These are phyloP conservation scores for Pyrocephalus nanus DNA, from an alignment of 2,797 vertebrate species.

Conservation along the genomic window DNA sequence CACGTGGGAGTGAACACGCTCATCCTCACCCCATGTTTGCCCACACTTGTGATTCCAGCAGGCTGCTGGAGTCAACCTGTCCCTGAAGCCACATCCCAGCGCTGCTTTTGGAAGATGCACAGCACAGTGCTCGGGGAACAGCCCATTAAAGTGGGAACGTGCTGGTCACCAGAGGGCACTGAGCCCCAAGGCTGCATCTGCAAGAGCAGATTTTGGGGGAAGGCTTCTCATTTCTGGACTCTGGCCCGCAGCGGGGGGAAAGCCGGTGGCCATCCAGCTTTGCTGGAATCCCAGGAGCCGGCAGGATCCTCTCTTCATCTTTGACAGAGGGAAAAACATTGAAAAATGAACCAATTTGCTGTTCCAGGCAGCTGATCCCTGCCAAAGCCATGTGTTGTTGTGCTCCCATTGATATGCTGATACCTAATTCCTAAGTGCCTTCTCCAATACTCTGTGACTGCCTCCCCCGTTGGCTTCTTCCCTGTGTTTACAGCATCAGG, in stretches of 20 bases:
- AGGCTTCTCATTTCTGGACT: neutral
- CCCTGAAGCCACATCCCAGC: neutral
- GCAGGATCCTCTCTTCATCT: neutral
- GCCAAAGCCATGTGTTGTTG: neutral
- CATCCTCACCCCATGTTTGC: neutral
- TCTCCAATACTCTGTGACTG: neutral
- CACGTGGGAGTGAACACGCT: rapidly evolving
- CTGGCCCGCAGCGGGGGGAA: neutral
- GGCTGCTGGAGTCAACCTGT: neutral
- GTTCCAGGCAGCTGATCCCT: rapidly evolving
- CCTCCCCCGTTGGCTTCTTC: neutral
- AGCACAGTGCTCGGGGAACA: neutral
- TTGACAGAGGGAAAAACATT: neutral
- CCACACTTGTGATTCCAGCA: neutral
- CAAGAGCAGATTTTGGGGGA: neutral
- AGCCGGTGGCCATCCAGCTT: neutral
- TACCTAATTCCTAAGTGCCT: neutral
- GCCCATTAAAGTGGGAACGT: neutral
- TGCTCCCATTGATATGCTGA: neutral
- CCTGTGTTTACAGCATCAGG: neutral
- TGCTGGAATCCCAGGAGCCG: neutral
- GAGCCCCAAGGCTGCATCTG: neutral
- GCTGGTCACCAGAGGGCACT: neutral
- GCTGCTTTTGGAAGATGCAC: neutral
- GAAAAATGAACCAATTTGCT: neutral